Percentiles rank a stretch among this genome's conserved stretches.
These are phyloP conservation scores for Spongia lamella DNA, from an alignment of 37 sponge, comb jelly and placozoan genomes.

Conservation along the genomic window DNA sequence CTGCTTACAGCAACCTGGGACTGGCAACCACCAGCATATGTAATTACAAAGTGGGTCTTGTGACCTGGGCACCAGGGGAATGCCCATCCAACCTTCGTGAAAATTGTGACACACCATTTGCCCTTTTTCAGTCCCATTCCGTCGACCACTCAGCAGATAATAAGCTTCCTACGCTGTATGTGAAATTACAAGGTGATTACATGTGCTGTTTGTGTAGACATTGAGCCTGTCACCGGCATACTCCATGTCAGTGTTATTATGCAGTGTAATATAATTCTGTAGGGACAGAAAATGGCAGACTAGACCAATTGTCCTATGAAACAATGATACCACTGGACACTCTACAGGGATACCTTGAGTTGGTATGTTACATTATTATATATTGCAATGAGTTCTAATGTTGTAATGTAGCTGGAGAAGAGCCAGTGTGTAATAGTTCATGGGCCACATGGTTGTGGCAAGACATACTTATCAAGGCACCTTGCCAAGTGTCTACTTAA, in stretches of 20 bases:
- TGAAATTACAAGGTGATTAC: too few species aligned
- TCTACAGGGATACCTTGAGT: slow-evolving; percentile 2
- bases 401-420: slow-evolving; percentile 21
- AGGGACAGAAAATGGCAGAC: slow-evolving; percentile 39
- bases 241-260: too few species aligned
- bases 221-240: too few species aligned
- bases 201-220: too few species aligned
- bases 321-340: slow-evolving; percentile 43
- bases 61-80: slow-evolving; percentile 43
- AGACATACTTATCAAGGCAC: slow-evolving; percentile 47
- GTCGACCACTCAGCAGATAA: too few species aligned
- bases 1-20: slow-evolving; percentile 6
- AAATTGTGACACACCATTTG: too few species aligned
- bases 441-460: slow-evolving; percentile 72
- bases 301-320: slow-evolving; percentile 55
- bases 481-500: slow-evolving; percentile 50
- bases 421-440: slow-evolving; percentile 64
- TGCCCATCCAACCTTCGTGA: too few species aligned
- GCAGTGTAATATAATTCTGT: background rate
- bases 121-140: too few species aligned
- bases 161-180: too few species aligned
- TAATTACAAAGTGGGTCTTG: slow-evolving; percentile 21
- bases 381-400: background rate
- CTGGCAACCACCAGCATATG: slow-evolving; percentile 21
- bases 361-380: background rate